Evolutionary conservation across 2,888 invertebrate species (phyloP).

Genomic region (Hydropsyche betteni): DNA sequence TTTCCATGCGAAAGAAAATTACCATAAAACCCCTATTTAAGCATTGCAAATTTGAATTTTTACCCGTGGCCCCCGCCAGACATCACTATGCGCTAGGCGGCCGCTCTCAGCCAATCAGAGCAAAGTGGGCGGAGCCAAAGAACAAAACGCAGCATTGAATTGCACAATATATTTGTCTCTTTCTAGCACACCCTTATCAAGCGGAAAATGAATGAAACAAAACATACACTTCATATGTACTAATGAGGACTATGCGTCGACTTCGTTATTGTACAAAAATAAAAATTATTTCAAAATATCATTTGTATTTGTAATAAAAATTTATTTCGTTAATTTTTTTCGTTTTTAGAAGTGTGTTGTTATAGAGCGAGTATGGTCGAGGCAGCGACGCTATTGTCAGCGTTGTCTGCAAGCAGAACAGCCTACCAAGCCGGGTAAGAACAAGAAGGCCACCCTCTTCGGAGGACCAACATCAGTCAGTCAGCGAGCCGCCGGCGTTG

Average conservation of each 20-base stretch:
- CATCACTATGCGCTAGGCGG: background rate
- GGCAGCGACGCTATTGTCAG: constrained; percentile 2
- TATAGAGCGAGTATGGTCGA: too few species aligned
- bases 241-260: too few species aligned
- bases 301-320: too few species aligned
- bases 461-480: constrained; percentile 33
- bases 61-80: constrained; percentile 13
- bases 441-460: constrained; percentile 34
- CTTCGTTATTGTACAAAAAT: background rate
- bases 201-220: background rate
- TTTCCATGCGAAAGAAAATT: constrained; percentile 46
- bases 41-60: constrained; percentile 49
- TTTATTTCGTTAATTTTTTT: too few species aligned
- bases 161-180: too few species aligned
- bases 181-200: background rate
- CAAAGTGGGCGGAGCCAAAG: background rate
- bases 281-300: background rate
- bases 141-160: background rate
- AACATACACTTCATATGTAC: background rate
- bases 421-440: constrained; percentile 15
- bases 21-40: constrained; percentile 51
- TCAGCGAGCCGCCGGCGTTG: constrained; percentile 25
- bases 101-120: background rate
- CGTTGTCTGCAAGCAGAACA: constrained; percentile 27
- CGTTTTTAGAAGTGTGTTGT: too few species aligned